Conservation (phyloP, 2,113 vertebrate species). For the Candoia aspera region DNA sequence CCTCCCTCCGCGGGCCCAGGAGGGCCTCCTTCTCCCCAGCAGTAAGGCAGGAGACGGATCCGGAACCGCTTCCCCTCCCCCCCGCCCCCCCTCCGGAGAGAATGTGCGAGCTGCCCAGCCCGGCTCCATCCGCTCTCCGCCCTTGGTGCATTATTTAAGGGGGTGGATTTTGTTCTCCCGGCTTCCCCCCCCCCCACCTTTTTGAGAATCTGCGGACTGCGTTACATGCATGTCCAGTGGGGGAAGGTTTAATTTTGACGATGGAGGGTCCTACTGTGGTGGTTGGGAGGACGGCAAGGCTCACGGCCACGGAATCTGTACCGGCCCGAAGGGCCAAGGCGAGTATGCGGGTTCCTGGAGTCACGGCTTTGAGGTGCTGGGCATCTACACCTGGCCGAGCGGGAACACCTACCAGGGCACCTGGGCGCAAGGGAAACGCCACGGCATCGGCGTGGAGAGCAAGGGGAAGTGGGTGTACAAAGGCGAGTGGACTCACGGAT, state of each 20-base stretch:
- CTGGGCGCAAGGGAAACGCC: conserved; percentile 98
- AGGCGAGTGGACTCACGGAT: conserved; percentile 98
- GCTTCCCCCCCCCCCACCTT: conserved; percentile 52
- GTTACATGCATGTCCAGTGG: conserved; percentile 91
- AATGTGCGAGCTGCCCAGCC: conserved; percentile 64
- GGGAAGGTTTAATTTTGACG: conserved; percentile 99
- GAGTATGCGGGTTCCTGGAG: conserved; percentile 98
- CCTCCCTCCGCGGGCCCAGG: neutral
- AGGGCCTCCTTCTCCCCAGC: conserved; percentile 56
- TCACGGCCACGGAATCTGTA: conserved; percentile 98
- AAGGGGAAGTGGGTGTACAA: conserved; percentile 99
- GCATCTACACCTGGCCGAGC: conserved; percentile 98
- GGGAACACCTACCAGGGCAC: conserved; percentile 99
- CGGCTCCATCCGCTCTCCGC: conserved; percentile 41
- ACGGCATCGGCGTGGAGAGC: conserved; percentile 95
- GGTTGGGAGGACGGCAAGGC: conserved; percentile 99
- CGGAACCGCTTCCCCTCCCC: conserved; percentile 22
- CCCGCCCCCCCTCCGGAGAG: conserved; percentile 48
- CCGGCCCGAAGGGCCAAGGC: conserved; percentile 97
- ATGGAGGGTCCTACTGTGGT: conserved; percentile 99
- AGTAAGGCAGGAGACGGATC: conserved; percentile 72
- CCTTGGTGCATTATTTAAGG: conserved; percentile 60
- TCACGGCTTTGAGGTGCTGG: conserved; percentile 97
- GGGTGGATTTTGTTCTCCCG: conserved; percentile 30
- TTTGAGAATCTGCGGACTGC: conserved; percentile 80